Conservation (phyloP, 2,113 vertebrate species). For the Mola mola region DNA sequence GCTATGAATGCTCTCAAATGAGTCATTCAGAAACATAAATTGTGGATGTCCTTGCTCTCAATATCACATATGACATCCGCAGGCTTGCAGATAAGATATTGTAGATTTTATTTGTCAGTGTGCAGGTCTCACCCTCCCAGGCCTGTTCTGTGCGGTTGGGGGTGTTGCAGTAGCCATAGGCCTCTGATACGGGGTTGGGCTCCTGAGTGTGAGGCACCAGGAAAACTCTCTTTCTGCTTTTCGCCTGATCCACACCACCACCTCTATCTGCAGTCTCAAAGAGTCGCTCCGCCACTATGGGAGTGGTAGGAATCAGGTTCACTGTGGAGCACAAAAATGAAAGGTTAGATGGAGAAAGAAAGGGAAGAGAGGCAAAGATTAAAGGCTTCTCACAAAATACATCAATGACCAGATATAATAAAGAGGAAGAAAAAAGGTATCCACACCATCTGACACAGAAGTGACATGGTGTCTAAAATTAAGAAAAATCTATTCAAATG, state of each 20-base stretch:
- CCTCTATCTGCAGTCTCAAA: conserved; percentile 41
- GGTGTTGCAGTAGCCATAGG: conserved; percentile 91
- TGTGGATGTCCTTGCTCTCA: background rate
- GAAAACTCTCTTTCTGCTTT: conserved; percentile 92
- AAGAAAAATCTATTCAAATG: conserved; percentile 2
- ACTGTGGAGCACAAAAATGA: conserved; percentile 72
- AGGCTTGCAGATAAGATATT: too few relatives aligned
- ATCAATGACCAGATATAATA: too few relatives aligned
- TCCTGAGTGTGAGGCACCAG: conserved; percentile 84
- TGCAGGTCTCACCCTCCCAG: conserved; percentile 88
- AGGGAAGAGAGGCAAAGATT: too few relatives aligned
- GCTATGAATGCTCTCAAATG: background rate
- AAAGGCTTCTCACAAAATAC: too few relatives aligned
- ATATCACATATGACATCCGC: too few relatives aligned
- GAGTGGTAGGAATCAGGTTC: conserved; percentile 87
- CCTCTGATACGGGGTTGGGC: conserved; percentile 87
- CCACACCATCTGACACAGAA: too few relatives aligned
- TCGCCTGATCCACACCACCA: conserved; percentile 62
- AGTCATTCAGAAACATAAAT: background rate
- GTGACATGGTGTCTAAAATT: too few relatives aligned
- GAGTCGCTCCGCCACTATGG: conserved; percentile 78
- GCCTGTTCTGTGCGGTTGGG: conserved; percentile 88
- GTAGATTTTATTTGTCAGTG: too few relatives aligned
- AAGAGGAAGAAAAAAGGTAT: too few relatives aligned
- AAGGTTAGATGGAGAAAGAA: background rate